Conservation (phyloP, 1,140 invertebrate genomes). For the Heliconius melpomene region DNA sequence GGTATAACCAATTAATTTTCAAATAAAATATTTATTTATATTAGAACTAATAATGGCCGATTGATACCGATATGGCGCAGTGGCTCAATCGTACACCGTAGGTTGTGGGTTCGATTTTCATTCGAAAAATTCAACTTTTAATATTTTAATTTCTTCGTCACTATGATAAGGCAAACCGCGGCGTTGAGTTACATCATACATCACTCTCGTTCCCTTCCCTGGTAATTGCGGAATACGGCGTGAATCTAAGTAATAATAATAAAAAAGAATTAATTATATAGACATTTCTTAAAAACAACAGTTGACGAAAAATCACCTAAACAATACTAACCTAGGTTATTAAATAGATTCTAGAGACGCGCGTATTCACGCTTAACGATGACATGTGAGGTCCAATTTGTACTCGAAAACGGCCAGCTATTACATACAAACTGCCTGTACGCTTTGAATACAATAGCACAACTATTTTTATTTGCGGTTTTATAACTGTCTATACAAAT, state of each 20-base stretch:
- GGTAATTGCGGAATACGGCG: too few species aligned
- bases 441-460: conserved; percentile 72
- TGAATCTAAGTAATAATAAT: too few species aligned
- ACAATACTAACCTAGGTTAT: conserved; percentile 54
- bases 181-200: background rate
- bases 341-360: conserved; percentile 21
- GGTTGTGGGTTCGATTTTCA: too few species aligned
- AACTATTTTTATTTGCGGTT: conserved; percentile 66
- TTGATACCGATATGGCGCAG: too few species aligned
- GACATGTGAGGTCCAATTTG: conserved; percentile 70
- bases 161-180: too few species aligned
- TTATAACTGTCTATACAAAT: conserved; percentile 47
- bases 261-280: background rate
- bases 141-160: too few species aligned
- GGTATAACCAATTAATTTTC: background rate
- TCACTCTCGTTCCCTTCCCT: too few species aligned
- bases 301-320: conserved; percentile 23
- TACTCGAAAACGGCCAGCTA: conserved; percentile 64
- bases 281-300: background rate
- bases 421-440: conserved; percentile 65
- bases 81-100: too few species aligned
- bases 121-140: too few species aligned
- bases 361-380: conserved; percentile 18
- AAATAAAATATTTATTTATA: background rate
- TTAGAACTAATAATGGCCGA: too few species aligned